Base-by-base conservation (phyloP, 1,140 invertebrate species). In the Globodera rostochiensis region DNA sequence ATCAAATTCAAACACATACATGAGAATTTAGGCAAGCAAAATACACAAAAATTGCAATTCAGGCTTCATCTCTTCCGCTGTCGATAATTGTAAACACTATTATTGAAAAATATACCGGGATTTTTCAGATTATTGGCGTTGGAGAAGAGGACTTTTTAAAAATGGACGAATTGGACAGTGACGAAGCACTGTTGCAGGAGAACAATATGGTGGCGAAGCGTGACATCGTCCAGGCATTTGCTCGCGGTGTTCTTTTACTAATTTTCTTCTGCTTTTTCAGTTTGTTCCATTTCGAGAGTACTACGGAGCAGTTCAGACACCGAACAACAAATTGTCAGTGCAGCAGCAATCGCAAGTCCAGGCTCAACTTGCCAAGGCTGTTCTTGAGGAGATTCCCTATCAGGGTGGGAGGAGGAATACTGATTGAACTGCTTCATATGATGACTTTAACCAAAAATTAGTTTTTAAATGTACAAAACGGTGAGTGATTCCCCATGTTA, bases 81-180 rank as follows among this genome's bases (percentile, higher is more conserved):
- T 82, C 80, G 19, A 82, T 82, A 8, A 80, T 82, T 49, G 76
- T 77, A 25, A 64, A 57, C 50, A 4, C 50, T 53, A 53, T 13
- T 53, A 13, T 53, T 53, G 11, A 53, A 53, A 53, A 53, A 53
- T 9, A 1, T 53, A 13, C 36, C 8, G 46, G 21, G 3, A 45
- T 69, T 77, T n/a, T 77, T 77, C 46, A 77, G 76, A 86, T 86
- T 36, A 79, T 86, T 7, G 85, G 85, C n/a, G 83, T 86, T 53
- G 85, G 85, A 13, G 69, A 86, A 9, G 85, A 84, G 19, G 69
- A 74, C 50, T 86, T 86, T 67, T 82, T 81, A 13, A 86, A 86
- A 76, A 86, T 86, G 84, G 80, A 84, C 15, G 80, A 82, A 57
- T 67, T 84, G 11, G 81, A 82, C 69, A 74, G 78, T 15, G 81